Evolutionary conservation across 2,113 vertebrate species (phyloP).

Genomic region (Xenopus tropicalis): DNA sequence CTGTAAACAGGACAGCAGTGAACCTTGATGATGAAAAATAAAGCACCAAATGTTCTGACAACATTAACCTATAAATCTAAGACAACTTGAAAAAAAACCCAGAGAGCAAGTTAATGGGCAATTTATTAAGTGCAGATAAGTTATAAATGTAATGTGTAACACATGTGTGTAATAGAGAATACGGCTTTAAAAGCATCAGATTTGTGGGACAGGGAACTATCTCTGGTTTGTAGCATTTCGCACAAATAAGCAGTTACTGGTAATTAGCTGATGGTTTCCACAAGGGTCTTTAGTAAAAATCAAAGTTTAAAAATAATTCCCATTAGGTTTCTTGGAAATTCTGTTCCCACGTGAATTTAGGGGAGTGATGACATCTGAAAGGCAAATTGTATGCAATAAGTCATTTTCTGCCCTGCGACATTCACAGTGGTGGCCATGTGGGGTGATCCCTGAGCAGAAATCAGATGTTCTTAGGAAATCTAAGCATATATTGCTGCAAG

Average conservation of each 20-base stretch:
- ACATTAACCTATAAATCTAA: not conserved
- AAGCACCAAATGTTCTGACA: not conserved
- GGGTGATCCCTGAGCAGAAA: conserved; percentile 18
- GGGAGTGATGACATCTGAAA: conserved; percentile 53
- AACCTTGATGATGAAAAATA: too few species aligned
- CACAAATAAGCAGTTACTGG: not conserved
- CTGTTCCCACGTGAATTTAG: conserved; percentile 50
- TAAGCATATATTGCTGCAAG: conserved; percentile 36
- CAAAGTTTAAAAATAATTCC: not conserved
- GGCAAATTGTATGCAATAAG: conserved; percentile 39
- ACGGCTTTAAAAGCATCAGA: conserved; percentile 23
- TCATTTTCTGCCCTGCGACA: conserved; percentile 15
- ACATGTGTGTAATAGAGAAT: conserved; percentile 7
- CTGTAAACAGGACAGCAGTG: too few species aligned
- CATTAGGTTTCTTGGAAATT: conserved; percentile 38
- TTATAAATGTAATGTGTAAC: conserved; percentile 23
- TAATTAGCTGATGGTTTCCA: conserved; percentile 20
- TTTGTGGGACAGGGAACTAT: conserved; percentile 6
- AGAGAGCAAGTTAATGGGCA: conserved; percentile 22
- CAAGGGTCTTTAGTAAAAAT: too few species aligned
- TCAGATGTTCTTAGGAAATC: conserved; percentile 35
- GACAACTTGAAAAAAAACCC: not conserved
- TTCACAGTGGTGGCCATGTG: conserved; percentile 48
- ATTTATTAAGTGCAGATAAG: conserved; percentile 40
- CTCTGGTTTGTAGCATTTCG: not conserved